These are phyloP conservation scores for Martes martes DNA, from an alignment of 2,113 vertebrate genomes.

Conservation along the genomic window DNA sequence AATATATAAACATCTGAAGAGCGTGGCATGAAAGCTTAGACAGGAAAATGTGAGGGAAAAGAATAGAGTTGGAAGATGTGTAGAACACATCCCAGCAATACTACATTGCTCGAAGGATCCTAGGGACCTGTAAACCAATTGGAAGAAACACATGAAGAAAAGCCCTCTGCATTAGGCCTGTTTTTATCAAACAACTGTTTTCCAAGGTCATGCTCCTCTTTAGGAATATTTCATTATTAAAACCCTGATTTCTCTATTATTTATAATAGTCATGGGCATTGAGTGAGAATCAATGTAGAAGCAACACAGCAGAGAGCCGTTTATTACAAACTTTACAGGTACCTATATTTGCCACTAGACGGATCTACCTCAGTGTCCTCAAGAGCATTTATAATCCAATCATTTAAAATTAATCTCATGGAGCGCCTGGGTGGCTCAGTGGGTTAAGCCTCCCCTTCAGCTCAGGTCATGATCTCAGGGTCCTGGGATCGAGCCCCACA, in stretches of 20 bases:
- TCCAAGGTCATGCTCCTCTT: conserved; percentile 4
- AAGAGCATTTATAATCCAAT: not conserved
- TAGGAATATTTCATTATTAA: not conserved
- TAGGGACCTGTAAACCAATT: not conserved
- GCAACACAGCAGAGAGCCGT: not conserved
- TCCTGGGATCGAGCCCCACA: too few relatives aligned
- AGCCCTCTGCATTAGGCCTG: not conserved
- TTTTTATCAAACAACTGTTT: conserved; percentile 6
- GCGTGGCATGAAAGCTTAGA: not conserved
- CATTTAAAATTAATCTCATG: not conserved
- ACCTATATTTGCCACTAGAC: not conserved
- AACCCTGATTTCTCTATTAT: not conserved
- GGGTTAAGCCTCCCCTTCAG: too few relatives aligned
- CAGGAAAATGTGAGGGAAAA: not conserved
- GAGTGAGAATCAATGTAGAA: not conserved
- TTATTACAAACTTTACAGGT: not conserved
- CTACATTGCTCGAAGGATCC: not conserved
- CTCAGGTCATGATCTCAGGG: too few relatives aligned
- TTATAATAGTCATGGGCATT: not conserved
- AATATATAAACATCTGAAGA: not conserved
- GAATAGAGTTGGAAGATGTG: not conserved
- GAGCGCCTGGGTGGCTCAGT: too few relatives aligned
- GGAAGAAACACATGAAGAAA: not conserved
- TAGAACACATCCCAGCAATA: not conserved
- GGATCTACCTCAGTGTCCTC: not conserved